Percentiles rank a stretch among this genome's conserved stretches.
Evolutionary conservation across 2,113 vertebrate genomes (phyloP).

Genomic region (Falco punctatus): DNA sequence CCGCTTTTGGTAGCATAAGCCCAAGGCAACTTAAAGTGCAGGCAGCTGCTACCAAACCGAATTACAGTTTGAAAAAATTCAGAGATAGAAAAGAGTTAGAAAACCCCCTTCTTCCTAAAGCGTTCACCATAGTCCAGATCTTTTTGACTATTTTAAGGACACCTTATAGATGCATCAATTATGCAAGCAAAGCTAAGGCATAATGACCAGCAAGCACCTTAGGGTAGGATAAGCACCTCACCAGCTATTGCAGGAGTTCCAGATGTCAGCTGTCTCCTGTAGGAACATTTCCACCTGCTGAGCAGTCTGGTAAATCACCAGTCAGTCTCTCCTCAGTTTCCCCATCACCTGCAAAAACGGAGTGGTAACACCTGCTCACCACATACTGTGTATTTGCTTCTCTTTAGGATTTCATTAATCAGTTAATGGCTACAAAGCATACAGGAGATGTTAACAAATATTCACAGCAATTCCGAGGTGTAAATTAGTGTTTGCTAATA

Average conservation of each 20-base stretch:
- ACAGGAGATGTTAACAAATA: constrained; percentile 17
- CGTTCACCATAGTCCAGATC: neutral
- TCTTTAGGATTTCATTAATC: constrained; percentile 51
- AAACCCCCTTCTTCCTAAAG: neutral
- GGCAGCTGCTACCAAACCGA: neutral
- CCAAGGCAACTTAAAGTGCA: neutral
- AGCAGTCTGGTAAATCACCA: neutral
- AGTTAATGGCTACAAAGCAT: constrained; percentile 40
- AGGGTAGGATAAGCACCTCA: neutral
- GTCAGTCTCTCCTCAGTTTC: neutral
- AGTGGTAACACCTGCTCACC: constrained; percentile 15
- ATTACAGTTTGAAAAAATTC: neutral
- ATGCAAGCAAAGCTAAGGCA: neutral
- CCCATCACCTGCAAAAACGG: neutral
- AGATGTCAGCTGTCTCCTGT: neutral
- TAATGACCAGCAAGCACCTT: no score
- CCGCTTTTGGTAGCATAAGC: neutral
- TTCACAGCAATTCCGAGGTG: constrained; percentile 53
- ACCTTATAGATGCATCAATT: neutral
- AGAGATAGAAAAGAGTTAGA: neutral
- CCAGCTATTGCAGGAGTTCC: neutral
- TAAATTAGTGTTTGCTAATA: constrained; percentile 51
- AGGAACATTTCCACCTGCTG: neutral
- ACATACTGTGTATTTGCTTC: neutral
- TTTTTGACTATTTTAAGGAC: neutral